Evolutionary conservation across 2,888 invertebrate genomes (phyloP).

Genomic region (Lithophane leautieri): DNA sequence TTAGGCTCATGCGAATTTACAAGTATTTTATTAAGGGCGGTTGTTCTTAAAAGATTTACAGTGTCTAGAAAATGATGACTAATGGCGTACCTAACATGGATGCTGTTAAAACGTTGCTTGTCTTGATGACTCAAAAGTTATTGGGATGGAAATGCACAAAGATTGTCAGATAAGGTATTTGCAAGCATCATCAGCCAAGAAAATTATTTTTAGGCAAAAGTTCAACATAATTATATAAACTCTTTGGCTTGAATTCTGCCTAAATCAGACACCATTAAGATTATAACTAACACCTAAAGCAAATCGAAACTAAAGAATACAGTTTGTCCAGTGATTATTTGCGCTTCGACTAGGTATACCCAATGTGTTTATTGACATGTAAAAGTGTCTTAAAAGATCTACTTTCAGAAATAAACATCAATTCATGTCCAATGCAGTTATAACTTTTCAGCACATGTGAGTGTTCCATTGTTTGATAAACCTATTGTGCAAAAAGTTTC

Average conservation of each 20-base stretch:
- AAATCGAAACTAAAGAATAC: neutral
- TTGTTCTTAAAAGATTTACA: too few relatives aligned
- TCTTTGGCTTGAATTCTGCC: neutral
- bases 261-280: too few relatives aligned
- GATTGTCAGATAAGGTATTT: too few relatives aligned
- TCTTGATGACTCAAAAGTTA: too few relatives aligned
- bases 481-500: neutral
- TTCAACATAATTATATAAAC: neutral
- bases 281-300: neutral
- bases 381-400: neutral
- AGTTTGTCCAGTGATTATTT: constrained; percentile 3
- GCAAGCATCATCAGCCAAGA: too few relatives aligned
- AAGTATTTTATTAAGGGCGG: too few relatives aligned
- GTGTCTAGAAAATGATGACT: too few relatives aligned
- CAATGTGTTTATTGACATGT: neutral
- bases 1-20: too few relatives aligned
- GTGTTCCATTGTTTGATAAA: neutral
- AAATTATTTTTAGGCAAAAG: too few relatives aligned
- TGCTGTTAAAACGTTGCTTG: too few relatives aligned
- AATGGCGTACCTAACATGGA: too few relatives aligned
- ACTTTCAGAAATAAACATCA: neutral
- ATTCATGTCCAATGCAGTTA: neutral
- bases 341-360: neutral
- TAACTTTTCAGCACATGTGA: constrained; percentile 3
- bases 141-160: too few relatives aligned